Conservation (phyloP, 1,140 invertebrate genomes). For the Megathymus violae region DNA sequence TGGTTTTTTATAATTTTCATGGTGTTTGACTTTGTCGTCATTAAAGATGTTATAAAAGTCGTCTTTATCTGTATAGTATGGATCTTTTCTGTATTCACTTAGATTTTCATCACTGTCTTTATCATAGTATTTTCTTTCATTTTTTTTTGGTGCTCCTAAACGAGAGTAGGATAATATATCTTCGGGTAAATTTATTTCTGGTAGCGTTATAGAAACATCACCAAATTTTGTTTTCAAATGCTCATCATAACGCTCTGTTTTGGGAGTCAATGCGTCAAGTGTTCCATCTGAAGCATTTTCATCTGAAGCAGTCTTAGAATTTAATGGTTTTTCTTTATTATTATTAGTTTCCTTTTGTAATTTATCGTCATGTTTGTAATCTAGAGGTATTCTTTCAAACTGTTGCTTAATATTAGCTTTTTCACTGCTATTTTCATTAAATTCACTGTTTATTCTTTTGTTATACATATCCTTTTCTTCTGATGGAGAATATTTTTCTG, state of each 20-base stretch:
- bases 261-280: conserved; percentile 45
- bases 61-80: conserved; percentile 44
- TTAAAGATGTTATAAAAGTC: conserved; percentile 43
- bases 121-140: conserved; percentile 44
- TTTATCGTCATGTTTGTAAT: conserved; percentile 70
- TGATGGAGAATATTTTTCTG: conserved; percentile 39
- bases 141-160: conserved; percentile 44
- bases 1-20: conserved; percentile 32
- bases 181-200: conserved; percentile 74
- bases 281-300: conserved; percentile 51
- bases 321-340: conserved; percentile 33
- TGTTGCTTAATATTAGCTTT: conserved; percentile 71
- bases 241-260: conserved; percentile 59
- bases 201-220: conserved; percentile 65
- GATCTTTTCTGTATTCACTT: conserved; percentile 44
- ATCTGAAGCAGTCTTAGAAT: conserved; percentile 20
- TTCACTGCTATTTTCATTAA: conserved; percentile 33
- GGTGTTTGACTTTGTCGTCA: conserved; percentile 39
- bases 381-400: conserved; percentile 77
- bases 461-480: conserved; percentile 41
- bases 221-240: conserved; percentile 71
- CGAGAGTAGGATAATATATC: conserved; percentile 65
- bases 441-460: conserved; percentile 35
- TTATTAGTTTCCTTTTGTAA: conserved; percentile 41
- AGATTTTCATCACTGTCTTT: conserved; percentile 44